These are phyloP conservation scores for Cecropterus lyciades DNA, from an alignment of 1,140 invertebrate species.

Conservation along the genomic window DNA sequence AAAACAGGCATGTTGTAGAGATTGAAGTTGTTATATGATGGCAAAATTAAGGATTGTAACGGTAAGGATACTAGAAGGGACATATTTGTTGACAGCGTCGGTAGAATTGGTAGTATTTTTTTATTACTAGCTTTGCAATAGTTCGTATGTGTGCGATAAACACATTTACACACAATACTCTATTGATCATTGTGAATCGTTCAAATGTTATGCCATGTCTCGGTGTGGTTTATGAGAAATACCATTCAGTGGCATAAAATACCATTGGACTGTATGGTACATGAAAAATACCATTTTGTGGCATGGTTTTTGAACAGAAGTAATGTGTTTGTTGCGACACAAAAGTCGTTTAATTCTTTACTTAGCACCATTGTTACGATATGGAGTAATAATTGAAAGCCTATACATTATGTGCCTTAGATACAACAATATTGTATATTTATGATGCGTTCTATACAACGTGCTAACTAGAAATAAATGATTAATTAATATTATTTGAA, in stretches of 20 bases:
- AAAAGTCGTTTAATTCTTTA: conserved; percentile 54
- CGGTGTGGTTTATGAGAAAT: background rate
- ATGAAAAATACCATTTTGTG: background rate
- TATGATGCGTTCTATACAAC: conserved; percentile 84
- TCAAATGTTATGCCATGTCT: background rate
- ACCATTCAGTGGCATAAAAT: background rate
- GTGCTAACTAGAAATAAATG: conserved; percentile 82
- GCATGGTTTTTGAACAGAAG: background rate
- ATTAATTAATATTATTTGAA: conserved; percentile 72
- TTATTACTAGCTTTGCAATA: conserved; percentile 74
- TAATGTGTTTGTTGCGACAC: conserved; percentile 53
- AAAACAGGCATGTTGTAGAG: conserved; percentile 67
- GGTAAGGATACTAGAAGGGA: conserved; percentile 49
- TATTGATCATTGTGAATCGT: background rate
- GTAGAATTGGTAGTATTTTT: conserved; percentile 68
- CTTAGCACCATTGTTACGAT: conserved; percentile 78
- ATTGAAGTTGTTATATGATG: conserved; percentile 67
- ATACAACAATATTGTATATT: conserved; percentile 84
- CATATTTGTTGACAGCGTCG: conserved; percentile 65
- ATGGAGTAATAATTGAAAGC: conserved; percentile 80
- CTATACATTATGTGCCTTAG: conserved; percentile 84
- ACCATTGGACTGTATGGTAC: background rate
- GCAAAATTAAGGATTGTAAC: conserved; percentile 53
- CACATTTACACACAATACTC: conserved; percentile 34
- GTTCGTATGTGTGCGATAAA: conserved; percentile 57